phyloP scores from a whole-genome alignment of 2,113 vertebrate species.

The Orycteropus afer region DNA sequence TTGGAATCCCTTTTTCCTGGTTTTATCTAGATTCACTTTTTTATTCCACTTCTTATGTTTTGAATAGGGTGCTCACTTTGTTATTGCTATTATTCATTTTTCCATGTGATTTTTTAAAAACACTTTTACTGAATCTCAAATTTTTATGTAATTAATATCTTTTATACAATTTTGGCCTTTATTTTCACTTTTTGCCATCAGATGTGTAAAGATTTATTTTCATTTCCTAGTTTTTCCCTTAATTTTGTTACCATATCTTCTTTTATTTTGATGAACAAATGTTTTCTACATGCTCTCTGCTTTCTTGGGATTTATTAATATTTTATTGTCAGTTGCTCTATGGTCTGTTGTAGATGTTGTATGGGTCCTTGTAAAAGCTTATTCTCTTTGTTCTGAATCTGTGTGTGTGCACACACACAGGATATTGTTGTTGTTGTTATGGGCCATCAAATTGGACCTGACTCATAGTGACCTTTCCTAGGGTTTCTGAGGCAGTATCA shows the following conservation, averaged over 20 bases:
- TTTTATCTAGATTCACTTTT: background rate
- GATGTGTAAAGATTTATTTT: background rate
- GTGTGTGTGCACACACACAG: background rate
- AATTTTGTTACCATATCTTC: background rate
- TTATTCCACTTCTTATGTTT: background rate
- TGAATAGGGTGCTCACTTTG: background rate
- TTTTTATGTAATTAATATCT: background rate
- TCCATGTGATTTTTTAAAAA: background rate
- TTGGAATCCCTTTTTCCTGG: background rate
- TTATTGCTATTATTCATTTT: background rate
- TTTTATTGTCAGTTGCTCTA: background rate
- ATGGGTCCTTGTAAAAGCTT: background rate
- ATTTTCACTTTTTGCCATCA: background rate
- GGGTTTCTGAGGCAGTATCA: too few species aligned
- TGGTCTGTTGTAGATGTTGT: background rate
- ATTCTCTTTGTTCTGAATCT: background rate
- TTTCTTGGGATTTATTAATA: background rate
- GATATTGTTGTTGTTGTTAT: too few species aligned
- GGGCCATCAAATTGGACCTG: too few species aligned
- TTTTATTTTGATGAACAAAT: background rate
- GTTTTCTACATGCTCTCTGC: background rate
- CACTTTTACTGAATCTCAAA: background rate
- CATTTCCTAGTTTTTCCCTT: background rate
- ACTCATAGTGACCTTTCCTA: too few species aligned
- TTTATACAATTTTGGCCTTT: background rate